Evolutionary conservation across 92 coral and sea anemone genomes (phyloP), one percentile per base, ranked within the genome.

Genomic region (Porites lobata): DNA sequence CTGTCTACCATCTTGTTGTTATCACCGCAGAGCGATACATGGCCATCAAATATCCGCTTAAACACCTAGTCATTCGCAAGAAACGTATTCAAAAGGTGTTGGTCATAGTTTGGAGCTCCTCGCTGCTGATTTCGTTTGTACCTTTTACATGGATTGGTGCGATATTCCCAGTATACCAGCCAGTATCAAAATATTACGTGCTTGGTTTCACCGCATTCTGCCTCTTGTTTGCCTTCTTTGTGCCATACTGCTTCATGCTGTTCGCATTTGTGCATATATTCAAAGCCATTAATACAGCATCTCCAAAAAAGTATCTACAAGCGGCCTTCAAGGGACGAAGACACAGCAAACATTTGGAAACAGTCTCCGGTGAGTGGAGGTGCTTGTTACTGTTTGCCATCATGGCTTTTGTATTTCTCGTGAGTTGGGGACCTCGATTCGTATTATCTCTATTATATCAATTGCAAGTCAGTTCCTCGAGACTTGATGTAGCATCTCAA

Each of bases 341-440:
- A 56, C 61, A 56, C 61, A 56, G 4, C 14, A 38, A 38, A 38
- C 61, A 10, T 56, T 10, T 56, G 15, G 4, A 56, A 56, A 17
- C 24, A 19, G 64, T 13, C 20, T 73, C 51, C 8, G 77, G 77
- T n/a, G 77, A 85, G 38, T 54, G 75, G 9, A 75, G 77, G 32
- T 65, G 82, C 24, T 53, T 85, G 75, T 0, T 67, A 13, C 7
- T 77, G 47, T 85, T 85, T 21, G 83, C 29, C 43, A 75, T 50
- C 53, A 85, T 85, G 89, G 83, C 89, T 51, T 24, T 53, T 18
- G 56, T 66, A 17, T 75, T 75, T 63, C 82, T 75, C 47, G 8
- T 85, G 10, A 76, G 89, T 65, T 85, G 89, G 89, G 13, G 76
- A n/a, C 89, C 89, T 26, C 75, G 89, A 77, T 85, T 75, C 75